Evolutionary conservation across 2,797 vertebrate species (phyloP).

Genomic region (Melanotaenia trifasciata): DNA sequence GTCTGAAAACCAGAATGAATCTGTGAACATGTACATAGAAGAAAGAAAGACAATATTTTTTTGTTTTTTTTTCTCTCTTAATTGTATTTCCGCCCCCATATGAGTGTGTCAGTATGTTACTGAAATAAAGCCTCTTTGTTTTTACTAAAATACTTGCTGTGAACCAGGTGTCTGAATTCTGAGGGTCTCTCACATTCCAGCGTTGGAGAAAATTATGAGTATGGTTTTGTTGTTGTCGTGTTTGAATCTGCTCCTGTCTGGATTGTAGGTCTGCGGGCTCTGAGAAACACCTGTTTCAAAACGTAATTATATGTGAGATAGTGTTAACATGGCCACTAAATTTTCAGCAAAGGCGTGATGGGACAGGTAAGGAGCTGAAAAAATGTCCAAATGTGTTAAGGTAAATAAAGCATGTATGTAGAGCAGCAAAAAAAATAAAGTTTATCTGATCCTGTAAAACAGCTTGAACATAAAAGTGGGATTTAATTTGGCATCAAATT

Average conservation of each 20-base stretch:
- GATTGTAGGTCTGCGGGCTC: conserved; percentile 81
- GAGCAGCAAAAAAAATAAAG: background rate
- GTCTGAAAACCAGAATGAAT: background rate
- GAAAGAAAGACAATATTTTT: conserved; percentile 8
- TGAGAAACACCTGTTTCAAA: conserved; percentile 80
- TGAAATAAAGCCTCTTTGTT: conserved; percentile 75
- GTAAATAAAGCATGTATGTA: background rate
- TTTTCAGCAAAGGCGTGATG: conserved; percentile 37
- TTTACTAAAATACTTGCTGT: conserved; percentile 33
- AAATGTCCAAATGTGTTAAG: conserved; percentile 40
- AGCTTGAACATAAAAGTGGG: background rate
- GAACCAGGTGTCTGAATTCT: conserved; percentile 82
- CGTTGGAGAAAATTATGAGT: conserved; percentile 77
- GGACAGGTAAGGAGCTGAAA: conserved; percentile 46
- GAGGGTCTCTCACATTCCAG: conserved; percentile 77
- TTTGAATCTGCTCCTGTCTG: conserved; percentile 74
- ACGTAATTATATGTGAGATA: conserved; percentile 80
- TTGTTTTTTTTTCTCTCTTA: conserved; percentile 19
- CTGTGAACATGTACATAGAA: conserved; percentile 44
- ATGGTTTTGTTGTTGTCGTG: conserved; percentile 77
- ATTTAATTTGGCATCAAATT: background rate
- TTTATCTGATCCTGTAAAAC: background rate
- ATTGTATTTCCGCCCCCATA: conserved; percentile 38
- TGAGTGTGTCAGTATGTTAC: conserved; percentile 24
- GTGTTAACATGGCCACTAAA: conserved; percentile 57